A percentile compares a stretch with the other conserved stretches of the same genome.
phyloP scores from a whole-genome alignment of 2,113 vertebrate species.

The Cyprinodon tularosa region DNA sequence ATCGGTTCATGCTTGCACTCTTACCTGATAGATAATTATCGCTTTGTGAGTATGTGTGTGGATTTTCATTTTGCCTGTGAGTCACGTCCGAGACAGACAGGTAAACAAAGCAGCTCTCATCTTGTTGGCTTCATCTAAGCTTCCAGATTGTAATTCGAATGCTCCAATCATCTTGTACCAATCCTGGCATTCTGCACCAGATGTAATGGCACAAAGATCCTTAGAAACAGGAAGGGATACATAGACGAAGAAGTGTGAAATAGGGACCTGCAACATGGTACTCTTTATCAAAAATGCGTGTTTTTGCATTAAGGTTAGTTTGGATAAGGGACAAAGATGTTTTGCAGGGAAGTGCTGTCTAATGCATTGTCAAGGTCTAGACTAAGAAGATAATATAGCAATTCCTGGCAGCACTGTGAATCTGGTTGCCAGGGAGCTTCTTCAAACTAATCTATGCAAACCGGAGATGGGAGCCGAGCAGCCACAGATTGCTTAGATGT shows the following conservation, averaged over 20 bases:
- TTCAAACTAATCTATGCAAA: constrained; percentile 38
- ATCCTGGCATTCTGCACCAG: constrained; percentile 40
- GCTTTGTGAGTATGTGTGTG: background rate
- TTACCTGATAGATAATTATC: constrained; percentile 47
- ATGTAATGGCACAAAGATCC: constrained; percentile 34
- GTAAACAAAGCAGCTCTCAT: constrained; percentile 62
- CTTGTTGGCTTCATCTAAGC: constrained; percentile 68
- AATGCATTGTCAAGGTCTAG: constrained; percentile 50
- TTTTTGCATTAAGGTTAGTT: constrained; percentile 9
- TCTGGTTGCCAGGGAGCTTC: constrained; percentile 41
- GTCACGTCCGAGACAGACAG: constrained; percentile 31
- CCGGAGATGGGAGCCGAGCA: constrained; percentile 35
- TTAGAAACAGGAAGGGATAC: constrained; percentile 49
- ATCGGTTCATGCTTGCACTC: constrained; percentile 32
- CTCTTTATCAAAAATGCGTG: background rate
- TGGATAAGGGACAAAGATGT: background rate
- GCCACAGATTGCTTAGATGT: constrained; percentile 52
- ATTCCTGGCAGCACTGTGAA: constrained; percentile 10
- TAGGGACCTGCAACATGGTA: constrained; percentile 2
- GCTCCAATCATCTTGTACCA: constrained; percentile 49
- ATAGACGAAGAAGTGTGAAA: constrained; percentile 35
- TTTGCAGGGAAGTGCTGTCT: constrained; percentile 31
- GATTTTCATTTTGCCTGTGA: background rate
- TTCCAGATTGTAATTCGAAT: constrained; percentile 72
- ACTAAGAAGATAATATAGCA: constrained; percentile 48